These are phyloP conservation scores for Galaxea fascicularis DNA, from an alignment of 92 coral and sea anemone species.

Conservation along the genomic window DNA sequence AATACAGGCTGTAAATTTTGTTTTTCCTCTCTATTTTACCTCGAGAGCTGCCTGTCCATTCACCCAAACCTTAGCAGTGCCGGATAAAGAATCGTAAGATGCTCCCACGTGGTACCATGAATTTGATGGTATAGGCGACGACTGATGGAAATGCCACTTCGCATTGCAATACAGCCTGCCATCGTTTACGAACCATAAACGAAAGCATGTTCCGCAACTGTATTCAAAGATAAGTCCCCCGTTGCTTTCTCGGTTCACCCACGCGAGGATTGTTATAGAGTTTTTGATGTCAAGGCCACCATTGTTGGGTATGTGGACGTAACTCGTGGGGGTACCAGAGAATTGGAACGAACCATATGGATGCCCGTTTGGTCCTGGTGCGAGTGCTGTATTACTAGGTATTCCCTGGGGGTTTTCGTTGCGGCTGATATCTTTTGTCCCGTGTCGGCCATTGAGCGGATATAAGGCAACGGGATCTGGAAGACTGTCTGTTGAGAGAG, in stretches of 20 bases:
- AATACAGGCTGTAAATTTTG: too few species aligned
- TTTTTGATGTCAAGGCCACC: constrained; percentile 40
- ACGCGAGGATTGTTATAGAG: constrained; percentile 35
- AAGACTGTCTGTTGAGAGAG: not conserved
- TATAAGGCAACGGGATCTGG: constrained; percentile 31
- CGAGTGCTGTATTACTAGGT: not conserved
- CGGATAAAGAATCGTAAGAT: constrained; percentile 37
- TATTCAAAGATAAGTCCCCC: not conserved
- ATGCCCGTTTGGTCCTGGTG: constrained; percentile 40
- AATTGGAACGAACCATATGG: constrained; percentile 28
- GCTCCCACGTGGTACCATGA: constrained; percentile 27
- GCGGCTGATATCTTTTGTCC: constrained; percentile 20
- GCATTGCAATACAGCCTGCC: too few species aligned
- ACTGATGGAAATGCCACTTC: too few species aligned
- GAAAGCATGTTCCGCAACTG: too few species aligned
- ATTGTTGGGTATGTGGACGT: constrained; percentile 46
- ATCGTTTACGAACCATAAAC: not conserved
- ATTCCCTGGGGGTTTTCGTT: constrained; percentile 32
- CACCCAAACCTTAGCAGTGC: constrained; percentile 36
- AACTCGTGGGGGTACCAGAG: not conserved
- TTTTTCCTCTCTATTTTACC: too few species aligned
- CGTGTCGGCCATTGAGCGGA: constrained; percentile 24
- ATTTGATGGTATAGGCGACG: not conserved
- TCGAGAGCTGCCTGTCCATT: not conserved
- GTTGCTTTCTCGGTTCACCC: constrained; percentile 27